Evolutionary conservation across 2,113 vertebrate genomes (phyloP).

Genomic region (Esox niger): DNA sequence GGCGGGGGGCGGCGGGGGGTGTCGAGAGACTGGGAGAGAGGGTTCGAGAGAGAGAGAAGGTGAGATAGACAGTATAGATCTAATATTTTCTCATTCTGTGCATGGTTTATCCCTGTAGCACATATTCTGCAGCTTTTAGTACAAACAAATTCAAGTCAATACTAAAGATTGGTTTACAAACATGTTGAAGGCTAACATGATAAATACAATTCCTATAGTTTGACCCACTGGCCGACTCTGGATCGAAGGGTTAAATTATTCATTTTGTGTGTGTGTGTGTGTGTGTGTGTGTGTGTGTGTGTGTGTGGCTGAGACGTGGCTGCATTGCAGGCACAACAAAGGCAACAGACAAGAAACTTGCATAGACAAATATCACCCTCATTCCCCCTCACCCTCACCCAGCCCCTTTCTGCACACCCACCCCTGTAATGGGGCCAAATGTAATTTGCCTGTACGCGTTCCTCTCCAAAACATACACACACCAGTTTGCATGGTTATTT

Average conservation of each 20-base stretch:
- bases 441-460: no score
- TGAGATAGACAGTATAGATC: no score
- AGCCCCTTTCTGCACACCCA: no score
- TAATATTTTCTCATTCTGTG: no score
- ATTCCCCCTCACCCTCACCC: neutral
- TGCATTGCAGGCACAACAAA: slow-evolving; percentile 43
- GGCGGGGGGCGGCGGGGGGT: no score
- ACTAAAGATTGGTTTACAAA: neutral
- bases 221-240: slow-evolving; percentile 43
- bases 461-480: no score
- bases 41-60: no score
- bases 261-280: slow-evolving; percentile 34
- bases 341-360: slow-evolving; percentile 16
- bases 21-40: no score
- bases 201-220: neutral
- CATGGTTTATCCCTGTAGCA: no score
- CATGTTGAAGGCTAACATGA: slow-evolving; percentile 11
- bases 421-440: neutral
- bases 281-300: slow-evolving; percentile 17
- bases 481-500: slow-evolving; percentile 35
- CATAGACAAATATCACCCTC: slow-evolving; percentile 1
- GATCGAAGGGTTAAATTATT: slow-evolving; percentile 65
- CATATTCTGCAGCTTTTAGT: neutral
- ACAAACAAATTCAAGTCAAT: neutral
- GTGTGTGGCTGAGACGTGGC: slow-evolving; percentile 8